These are phyloP conservation scores for Drosophila grimshawi DNA, from an alignment of 1,140 invertebrate species.

Conservation along the genomic window DNA sequence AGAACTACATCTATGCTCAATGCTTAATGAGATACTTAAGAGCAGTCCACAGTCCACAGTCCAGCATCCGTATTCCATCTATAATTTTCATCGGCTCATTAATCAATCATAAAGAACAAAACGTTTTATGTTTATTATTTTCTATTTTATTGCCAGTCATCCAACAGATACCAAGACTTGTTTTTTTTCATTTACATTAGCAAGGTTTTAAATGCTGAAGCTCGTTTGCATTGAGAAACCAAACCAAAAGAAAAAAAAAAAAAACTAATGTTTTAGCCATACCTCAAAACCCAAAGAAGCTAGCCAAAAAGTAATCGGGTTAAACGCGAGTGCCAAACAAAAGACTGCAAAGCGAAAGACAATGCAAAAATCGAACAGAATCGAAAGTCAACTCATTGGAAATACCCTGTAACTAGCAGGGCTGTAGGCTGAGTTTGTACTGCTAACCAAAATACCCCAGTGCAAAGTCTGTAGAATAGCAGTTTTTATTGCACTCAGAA, in stretches of 20 bases:
- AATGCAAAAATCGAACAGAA: conserved; percentile 6
- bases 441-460: neutral
- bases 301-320: conserved; percentile 38
- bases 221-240: conserved; percentile 59
- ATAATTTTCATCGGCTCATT: conserved; percentile 25
- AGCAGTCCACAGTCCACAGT: neutral
- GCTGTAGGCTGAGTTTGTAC: neutral
- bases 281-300: conserved; percentile 31
- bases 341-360: conserved; percentile 10
- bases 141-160: conserved; percentile 36
- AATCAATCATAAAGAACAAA: conserved; percentile 32
- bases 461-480: too few relatives aligned
- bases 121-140: conserved; percentile 4
- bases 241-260: conserved; percentile 11
- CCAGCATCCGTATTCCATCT: conserved; percentile 18
- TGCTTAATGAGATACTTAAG: conserved; percentile 41
- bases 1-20: conserved; percentile 19
- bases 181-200: conserved; percentile 45
- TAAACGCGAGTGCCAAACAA: conserved; percentile 24
- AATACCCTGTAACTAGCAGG: neutral
- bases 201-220: conserved; percentile 35
- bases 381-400: neutral
- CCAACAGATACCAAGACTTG: conserved; percentile 44
- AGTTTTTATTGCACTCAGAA: too few relatives aligned
- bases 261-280: conserved; percentile 37